Evolutionary conservation across 2,888 invertebrate genomes (phyloP).

Genomic region (Cerceris rybyensis): DNA sequence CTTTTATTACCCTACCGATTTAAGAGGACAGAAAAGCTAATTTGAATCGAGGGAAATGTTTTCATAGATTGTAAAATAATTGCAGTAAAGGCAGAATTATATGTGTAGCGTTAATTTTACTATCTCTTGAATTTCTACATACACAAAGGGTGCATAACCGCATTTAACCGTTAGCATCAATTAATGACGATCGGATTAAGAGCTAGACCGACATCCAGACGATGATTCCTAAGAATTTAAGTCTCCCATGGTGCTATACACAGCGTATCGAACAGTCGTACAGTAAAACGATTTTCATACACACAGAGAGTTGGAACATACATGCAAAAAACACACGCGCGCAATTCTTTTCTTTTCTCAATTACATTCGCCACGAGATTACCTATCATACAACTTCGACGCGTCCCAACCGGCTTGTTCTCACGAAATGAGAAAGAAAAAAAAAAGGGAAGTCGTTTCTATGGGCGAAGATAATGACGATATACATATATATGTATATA

Average conservation of each 20-base stretch:
- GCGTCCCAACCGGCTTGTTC: slow-evolving; percentile 12
- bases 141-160: slow-evolving; percentile 66
- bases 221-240: slow-evolving; percentile 32
- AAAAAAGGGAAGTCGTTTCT: slow-evolving; percentile 32
- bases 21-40: too few relatives aligned
- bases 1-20: too few relatives aligned
- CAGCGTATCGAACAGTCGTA: slow-evolving; percentile 38
- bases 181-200: slow-evolving; percentile 61
- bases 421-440: slow-evolving; percentile 17
- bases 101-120: slow-evolving; percentile 69
- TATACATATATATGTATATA: slow-evolving; percentile 66
- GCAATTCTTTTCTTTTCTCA: slow-evolving; percentile 8
- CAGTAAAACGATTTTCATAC: slow-evolving; percentile 13
- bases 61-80: too few relatives aligned
- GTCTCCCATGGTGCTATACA: slow-evolving; percentile 29
- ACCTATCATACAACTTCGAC: slow-evolving; percentile 8
- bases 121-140: slow-evolving; percentile 70
- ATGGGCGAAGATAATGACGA: slow-evolving; percentile 63
- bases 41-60: too few relatives aligned
- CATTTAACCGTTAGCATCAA: slow-evolving; percentile 65
- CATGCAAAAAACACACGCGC: slow-evolving; percentile 5
- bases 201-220: slow-evolving; percentile 52
- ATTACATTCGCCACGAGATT: slow-evolving; percentile 6
- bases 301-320: not conserved
- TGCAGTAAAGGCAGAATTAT: not conserved